phyloP scores from a whole-genome alignment of 2,113 vertebrate species.

The Pelecanus crispus region DNA sequence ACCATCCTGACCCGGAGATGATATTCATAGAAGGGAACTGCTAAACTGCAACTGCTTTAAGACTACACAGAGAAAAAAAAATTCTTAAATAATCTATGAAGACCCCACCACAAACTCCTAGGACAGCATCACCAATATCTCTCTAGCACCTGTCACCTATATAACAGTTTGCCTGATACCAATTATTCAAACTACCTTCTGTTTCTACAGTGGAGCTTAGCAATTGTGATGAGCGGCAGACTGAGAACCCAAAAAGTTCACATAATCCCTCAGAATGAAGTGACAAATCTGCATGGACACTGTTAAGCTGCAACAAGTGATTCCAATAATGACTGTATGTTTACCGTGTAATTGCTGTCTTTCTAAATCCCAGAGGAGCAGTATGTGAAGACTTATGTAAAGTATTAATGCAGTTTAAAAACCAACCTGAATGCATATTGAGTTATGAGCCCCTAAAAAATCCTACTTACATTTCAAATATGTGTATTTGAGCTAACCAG shows the following conservation, averaged over 20 bases:
- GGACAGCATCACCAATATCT: not conserved
- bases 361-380: slow-evolving; percentile 5
- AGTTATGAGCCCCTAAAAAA: not conserved
- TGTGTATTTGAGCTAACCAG: not conserved
- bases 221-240: not conserved
- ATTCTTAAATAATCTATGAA: not conserved
- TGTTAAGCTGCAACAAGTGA: slow-evolving; percentile 13
- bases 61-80: not conserved
- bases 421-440: not conserved
- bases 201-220: not conserved
- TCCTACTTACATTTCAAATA: slow-evolving; percentile 30
- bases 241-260: not conserved
- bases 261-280: not conserved
- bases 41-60: not conserved
- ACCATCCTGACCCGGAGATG: not conserved
- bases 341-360: slow-evolving; percentile 28
- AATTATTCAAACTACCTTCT: not conserved
- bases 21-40: not conserved
- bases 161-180: not conserved
- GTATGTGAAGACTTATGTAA: not conserved
- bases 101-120: not conserved
- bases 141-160: not conserved
- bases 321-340: not conserved
- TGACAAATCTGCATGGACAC: not conserved
- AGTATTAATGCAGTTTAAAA: not conserved